phyloP scores from a whole-genome alignment of 2,113 vertebrate species.

The Isichthys henryi region DNA sequence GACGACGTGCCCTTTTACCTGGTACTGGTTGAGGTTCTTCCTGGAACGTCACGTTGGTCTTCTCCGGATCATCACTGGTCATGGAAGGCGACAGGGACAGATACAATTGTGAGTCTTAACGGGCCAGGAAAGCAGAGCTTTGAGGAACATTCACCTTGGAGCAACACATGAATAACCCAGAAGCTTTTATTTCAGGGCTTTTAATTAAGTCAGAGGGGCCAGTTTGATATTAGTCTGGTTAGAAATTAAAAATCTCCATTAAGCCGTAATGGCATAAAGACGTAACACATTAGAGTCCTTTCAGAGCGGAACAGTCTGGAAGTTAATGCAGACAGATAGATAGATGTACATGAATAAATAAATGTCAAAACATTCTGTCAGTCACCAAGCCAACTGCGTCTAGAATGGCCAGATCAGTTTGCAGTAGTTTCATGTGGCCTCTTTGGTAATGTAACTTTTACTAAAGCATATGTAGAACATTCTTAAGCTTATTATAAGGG shows the following conservation, averaged over 20 bases:
- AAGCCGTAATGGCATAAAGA: not conserved
- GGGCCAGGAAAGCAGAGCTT: not conserved
- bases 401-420: not conserved
- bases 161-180: not conserved
- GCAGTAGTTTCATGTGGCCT: not conserved
- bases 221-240: not conserved
- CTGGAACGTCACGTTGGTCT: conserved; percentile 79
- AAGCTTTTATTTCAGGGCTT: not conserved
- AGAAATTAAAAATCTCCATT: not conserved
- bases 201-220: not conserved
- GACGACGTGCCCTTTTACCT: conserved; percentile 61
- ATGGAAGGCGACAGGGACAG: conserved; percentile 50
- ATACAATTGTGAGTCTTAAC: not conserved
- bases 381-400: not conserved
- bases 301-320: not conserved
- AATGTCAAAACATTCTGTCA: not conserved
- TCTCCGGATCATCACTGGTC: conserved; percentile 82
- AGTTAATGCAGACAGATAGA: not conserved
- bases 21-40: conserved; percentile 79
- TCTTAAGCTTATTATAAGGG: not conserved
- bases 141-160: not conserved
- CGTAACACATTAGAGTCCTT: not conserved
- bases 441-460: not conserved
- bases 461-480: not conserved
- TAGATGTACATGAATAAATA: not conserved